phyloP scores from a whole-genome alignment of 1,140 invertebrate species.

The Drosophila takahashii region DNA sequence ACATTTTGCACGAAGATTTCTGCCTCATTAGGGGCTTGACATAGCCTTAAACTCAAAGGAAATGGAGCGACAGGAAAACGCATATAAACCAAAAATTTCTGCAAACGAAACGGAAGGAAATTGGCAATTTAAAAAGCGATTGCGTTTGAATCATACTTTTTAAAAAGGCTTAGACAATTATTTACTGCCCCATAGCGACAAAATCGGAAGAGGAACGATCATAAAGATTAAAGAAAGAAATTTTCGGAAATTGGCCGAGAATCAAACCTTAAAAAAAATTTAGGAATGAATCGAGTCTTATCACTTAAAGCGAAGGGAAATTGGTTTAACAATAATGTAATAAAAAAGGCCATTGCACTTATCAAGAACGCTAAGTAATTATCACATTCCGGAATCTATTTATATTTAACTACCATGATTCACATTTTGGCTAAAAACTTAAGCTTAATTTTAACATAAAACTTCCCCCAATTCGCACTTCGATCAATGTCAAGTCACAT shows the following conservation, averaged over 20 bases:
- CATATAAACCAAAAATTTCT: neutral
- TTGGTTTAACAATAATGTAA: too few relatives aligned
- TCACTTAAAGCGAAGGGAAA: too few relatives aligned
- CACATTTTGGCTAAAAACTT: neutral
- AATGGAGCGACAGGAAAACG: conserved; percentile 16
- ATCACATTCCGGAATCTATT: neutral
- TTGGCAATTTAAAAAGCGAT: conserved; percentile 11
- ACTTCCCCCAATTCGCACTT: neutral
- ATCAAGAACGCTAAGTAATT: neutral
- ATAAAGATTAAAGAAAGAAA: neutral
- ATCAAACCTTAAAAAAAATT: neutral
- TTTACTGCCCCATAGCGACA: neutral
- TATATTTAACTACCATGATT: neutral
- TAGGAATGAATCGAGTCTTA: neutral
- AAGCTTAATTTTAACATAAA: neutral
- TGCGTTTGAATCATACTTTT: conserved; percentile 18
- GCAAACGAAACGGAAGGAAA: conserved; percentile 14
- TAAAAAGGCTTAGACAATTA: neutral
- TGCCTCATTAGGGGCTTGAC: conserved; percentile 38
- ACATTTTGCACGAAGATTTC: conserved; percentile 51
- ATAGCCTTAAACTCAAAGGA: conserved; percentile 16
- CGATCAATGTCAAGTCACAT: conserved; percentile 10
- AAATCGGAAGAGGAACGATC: neutral
- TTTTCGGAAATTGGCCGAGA: neutral
- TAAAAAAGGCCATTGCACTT: too few relatives aligned